Percentiles rank a stretch among this genome's conserved stretches.
phyloP scores from a whole-genome alignment of 2,797 vertebrate genomes.

The Tachyglossus aculeatus region DNA sequence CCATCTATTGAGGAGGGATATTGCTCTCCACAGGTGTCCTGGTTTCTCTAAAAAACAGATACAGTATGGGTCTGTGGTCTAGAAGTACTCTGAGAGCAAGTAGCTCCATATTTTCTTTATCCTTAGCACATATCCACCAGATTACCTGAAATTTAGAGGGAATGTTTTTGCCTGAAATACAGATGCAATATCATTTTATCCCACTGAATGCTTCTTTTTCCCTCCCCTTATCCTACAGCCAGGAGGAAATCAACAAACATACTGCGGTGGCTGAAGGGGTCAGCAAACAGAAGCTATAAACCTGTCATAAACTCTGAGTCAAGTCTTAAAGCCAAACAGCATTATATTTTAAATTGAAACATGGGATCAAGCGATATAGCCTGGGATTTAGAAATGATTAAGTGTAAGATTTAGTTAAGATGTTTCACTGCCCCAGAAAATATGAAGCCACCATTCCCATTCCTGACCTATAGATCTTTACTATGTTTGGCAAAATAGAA shows the following conservation, averaged over 20 bases:
- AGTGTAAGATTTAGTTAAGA: conserved; percentile 70
- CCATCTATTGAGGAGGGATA: too few species aligned
- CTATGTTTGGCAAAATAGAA: conserved; percentile 52
- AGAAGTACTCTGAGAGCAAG: background rate
- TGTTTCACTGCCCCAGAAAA: conserved; percentile 65
- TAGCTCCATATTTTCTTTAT: background rate
- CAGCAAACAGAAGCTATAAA: conserved; percentile 60
- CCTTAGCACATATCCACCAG: background rate
- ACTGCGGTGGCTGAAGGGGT: conserved; percentile 46
- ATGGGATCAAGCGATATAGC: conserved; percentile 64
- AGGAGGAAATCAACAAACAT: conserved; percentile 51
- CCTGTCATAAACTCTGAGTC: conserved; percentile 65
- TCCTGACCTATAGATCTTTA: conserved; percentile 54
- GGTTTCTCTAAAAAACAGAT: too few species aligned
- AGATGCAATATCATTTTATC: conserved; percentile 30
- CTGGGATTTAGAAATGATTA: conserved; percentile 74
- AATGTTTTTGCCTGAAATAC: conserved; percentile 46
- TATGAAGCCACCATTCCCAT: conserved; percentile 63
- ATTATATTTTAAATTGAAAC: conserved; percentile 74
- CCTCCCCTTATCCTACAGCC: background rate
- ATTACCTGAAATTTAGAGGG: conserved; percentile 31
- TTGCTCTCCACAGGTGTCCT: too few species aligned
- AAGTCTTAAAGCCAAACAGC: conserved; percentile 67
- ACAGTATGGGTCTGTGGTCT: background rate
- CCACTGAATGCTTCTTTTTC: conserved; percentile 27